Evolutionary conservation across 2,113 vertebrate species (phyloP).

Genomic region (Lycocorax pyrrhopterus): DNA sequence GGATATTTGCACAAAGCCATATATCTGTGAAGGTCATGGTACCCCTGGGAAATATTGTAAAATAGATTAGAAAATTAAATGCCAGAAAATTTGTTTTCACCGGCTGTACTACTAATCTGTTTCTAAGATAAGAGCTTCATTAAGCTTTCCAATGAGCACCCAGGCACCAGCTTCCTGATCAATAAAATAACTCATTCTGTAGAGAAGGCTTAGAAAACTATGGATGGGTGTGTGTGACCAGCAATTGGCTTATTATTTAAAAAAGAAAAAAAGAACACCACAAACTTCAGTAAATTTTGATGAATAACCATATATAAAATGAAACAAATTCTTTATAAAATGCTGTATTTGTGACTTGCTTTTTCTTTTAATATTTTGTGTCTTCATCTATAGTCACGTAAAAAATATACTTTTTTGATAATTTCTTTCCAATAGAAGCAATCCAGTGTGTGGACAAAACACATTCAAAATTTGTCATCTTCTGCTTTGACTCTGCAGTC

Average conservation of each 20-base stretch:
- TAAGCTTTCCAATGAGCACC: conserved; percentile 68
- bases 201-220: conserved; percentile 55
- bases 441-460: neutral
- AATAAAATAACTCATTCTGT: conserved; percentile 57
- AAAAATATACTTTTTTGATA: neutral
- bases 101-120: conserved; percentile 79
- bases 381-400: neutral
- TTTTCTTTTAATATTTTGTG: neutral
- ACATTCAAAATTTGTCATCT: neutral
- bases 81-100: conserved; percentile 79
- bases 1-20: conserved; percentile 78
- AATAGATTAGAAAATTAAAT: conserved; percentile 87
- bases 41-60: conserved; percentile 84
- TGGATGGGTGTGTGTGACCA: neutral
- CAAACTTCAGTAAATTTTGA: neutral
- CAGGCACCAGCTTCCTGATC: conserved; percentile 65
- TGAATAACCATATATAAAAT: neutral
- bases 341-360: neutral
- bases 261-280: neutral
- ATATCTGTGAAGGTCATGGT: conserved; percentile 76
- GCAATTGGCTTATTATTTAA: neutral
- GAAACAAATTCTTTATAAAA: neutral
- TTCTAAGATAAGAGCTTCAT: conserved; percentile 76
- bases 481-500: neutral
- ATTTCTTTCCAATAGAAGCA: neutral